Evolutionary conservation across 2,888 invertebrate genomes (phyloP).

Genomic region (Magallana nippona): DNA sequence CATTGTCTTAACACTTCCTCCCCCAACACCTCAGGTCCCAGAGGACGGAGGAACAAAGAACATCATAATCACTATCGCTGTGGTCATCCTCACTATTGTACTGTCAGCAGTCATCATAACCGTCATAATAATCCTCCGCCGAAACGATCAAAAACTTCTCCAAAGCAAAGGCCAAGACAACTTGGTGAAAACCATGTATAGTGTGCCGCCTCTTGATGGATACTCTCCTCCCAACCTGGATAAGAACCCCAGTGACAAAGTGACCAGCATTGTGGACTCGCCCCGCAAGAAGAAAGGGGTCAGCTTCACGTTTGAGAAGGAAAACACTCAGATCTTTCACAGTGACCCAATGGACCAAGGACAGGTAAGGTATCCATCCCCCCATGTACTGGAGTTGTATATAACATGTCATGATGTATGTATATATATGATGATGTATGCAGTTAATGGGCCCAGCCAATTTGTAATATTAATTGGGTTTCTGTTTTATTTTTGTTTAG

Average conservation of each 20-base stretch:
- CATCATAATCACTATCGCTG: constrained; percentile 60
- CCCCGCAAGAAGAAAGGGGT: constrained; percentile 45
- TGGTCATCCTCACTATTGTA: constrained; percentile 59
- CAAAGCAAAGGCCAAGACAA: constrained; percentile 1
- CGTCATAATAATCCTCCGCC: constrained; percentile 57
- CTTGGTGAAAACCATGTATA: constrained; percentile 31
- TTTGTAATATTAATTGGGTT: no score
- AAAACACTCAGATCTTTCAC: background rate
- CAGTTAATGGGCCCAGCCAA: background rate
- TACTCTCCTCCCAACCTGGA: constrained; percentile 3
- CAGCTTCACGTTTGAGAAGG: constrained; percentile 44
- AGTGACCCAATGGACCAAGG: background rate
- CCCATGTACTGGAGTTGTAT: background rate
- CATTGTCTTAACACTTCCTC: constrained; percentile 42
- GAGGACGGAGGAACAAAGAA: constrained; percentile 54
- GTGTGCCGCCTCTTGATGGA: background rate
- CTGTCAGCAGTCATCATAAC: constrained; percentile 61
- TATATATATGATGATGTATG: background rate
- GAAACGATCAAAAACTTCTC: constrained; percentile 45
- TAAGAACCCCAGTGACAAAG: constrained; percentile 6
- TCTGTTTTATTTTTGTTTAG: background rate
- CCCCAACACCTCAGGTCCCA: constrained; percentile 40
- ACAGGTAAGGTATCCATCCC: background rate
- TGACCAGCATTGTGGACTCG: constrained; percentile 10
- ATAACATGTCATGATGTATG: no score